phyloP scores from a whole-genome alignment of 2,888 invertebrate genomes.

The Hyposoter dolosus region DNA sequence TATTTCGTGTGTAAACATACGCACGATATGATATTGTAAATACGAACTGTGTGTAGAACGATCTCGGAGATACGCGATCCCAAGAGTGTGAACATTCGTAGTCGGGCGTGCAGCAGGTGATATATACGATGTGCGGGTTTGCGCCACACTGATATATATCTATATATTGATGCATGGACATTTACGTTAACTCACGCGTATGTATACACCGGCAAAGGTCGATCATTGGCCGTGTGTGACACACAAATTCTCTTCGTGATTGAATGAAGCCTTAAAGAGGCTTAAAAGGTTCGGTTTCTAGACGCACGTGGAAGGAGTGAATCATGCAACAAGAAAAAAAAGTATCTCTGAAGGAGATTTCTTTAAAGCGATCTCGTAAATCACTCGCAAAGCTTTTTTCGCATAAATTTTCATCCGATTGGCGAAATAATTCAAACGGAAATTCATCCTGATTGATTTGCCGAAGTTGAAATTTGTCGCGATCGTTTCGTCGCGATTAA shows the following conservation, averaged over 20 bases:
- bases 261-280: constrained; percentile 26
- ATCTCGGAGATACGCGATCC: neutral
- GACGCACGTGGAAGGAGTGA: neutral
- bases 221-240: constrained; percentile 45
- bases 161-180: neutral
- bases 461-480: neutral
- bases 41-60: neutral
- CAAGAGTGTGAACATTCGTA: constrained; percentile 35
- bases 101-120: constrained; percentile 41
- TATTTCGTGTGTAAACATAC: constrained; percentile 19
- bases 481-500: neutral
- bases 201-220: constrained; percentile 42
- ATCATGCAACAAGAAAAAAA: neutral
- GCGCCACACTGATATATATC: constrained; percentile 6
- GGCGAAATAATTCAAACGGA: neutral
- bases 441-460: neutral
- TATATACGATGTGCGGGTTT: constrained; percentile 14
- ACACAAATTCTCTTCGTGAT: constrained; percentile 22
- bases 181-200: neutral
- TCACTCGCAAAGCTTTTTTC: neutral
- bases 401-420: neutral
- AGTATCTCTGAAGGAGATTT: neutral
- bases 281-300: neutral
- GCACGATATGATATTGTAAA: constrained; percentile 19
- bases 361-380: neutral